Conservation (phyloP, 1,140 invertebrate genomes). For the Drepana arcuata region DNA sequence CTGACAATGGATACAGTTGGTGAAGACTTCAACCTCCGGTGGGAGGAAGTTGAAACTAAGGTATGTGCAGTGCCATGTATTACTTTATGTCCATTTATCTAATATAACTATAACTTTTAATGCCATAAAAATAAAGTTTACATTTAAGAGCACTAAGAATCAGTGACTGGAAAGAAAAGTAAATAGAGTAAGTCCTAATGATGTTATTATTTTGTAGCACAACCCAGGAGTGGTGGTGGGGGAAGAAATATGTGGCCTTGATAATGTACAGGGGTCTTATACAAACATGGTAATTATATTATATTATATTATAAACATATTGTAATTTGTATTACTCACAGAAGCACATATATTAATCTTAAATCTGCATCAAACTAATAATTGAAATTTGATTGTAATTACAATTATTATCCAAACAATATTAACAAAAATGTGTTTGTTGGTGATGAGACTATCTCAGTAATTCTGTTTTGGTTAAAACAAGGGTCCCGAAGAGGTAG, state of each 20-base stretch:
- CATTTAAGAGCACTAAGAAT: neutral
- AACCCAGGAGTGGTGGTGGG: conserved; percentile 73
- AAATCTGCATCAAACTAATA: too few species aligned
- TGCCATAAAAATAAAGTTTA: neutral
- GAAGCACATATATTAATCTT: too few species aligned
- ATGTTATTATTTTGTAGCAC: conserved; percentile 65
- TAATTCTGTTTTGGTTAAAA: too few species aligned
- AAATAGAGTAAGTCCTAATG: too few species aligned
- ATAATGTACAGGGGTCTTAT: conserved; percentile 58
- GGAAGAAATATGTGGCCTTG: conserved; percentile 77
- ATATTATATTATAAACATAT: conserved; percentile 4
- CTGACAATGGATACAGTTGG: conserved; percentile 42
- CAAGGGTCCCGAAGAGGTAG: too few species aligned
- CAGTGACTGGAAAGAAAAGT: neutral
- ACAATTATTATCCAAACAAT: too few species aligned
- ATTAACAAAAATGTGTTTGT: too few species aligned
- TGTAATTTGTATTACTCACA: conserved; percentile 8
- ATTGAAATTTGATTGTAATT: too few species aligned
- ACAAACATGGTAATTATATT: conserved; percentile 40
- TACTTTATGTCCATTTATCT: neutral
- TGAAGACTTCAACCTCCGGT: conserved; percentile 58
- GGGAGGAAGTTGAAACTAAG: conserved; percentile 62
- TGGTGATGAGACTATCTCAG: too few species aligned
- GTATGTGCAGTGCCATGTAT: conserved; percentile 11
- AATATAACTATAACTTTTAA: neutral